Evolutionary conservation across 2,888 invertebrate genomes (phyloP).

Genomic region (Rugalucina vietnamica): DNA sequence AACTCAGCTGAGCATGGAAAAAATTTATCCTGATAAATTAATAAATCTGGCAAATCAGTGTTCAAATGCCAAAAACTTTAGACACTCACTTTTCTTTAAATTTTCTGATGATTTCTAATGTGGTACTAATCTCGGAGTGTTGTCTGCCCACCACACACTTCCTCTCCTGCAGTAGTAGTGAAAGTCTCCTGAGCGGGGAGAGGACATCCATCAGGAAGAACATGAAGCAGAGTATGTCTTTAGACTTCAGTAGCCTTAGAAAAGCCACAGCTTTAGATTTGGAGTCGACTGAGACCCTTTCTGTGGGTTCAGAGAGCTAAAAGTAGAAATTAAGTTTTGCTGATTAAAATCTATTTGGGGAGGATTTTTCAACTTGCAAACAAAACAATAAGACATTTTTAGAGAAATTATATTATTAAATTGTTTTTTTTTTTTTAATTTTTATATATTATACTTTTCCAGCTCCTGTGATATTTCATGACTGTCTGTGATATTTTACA

Average conservation of each 20-base stretch:
- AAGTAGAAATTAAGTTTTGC: no score
- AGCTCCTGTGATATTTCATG: no score
- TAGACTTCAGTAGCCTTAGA: slow-evolving; percentile 34
- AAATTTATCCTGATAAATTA: no score
- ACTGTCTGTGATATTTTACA: neutral
- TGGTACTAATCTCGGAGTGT: slow-evolving; percentile 29
- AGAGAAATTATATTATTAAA: neutral
- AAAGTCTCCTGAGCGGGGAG: slow-evolving; percentile 22
- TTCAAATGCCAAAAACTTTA: neutral
- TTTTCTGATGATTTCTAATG: slow-evolving; percentile 36
- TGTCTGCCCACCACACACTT: slow-evolving; percentile 12
- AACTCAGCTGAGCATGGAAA: no score
- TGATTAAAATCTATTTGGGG: no score
- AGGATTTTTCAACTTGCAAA: no score
- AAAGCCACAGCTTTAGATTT: slow-evolving; percentile 37
- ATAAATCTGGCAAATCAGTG: neutral
- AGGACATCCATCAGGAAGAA: slow-evolving; percentile 38
- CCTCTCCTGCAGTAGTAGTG: slow-evolving; percentile 24
- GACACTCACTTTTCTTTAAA: slow-evolving; percentile 23
- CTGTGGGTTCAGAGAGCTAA: slow-evolving; percentile 24
- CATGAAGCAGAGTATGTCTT: slow-evolving; percentile 22
- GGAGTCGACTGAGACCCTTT: slow-evolving; percentile 32
- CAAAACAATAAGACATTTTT: neutral
- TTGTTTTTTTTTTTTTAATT: neutral
- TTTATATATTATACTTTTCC: no score